phyloP scores from a whole-genome alignment of 2,797 vertebrate genomes.

The Lagodon rhomboides region DNA sequence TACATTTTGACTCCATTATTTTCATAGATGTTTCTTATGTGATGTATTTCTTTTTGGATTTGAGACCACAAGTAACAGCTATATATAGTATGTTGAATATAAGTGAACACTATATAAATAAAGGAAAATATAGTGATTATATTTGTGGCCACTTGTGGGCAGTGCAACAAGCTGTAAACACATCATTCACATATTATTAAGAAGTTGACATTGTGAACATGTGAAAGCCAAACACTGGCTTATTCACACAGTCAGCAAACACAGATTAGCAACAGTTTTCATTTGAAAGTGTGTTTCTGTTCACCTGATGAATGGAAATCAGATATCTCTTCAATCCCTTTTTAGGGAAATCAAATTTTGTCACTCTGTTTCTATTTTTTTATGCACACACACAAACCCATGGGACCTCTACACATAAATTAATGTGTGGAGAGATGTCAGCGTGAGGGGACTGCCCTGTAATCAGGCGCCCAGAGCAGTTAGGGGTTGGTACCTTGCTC shows the following conservation, averaged over 20 bases:
- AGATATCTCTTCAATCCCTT: too few relatives aligned
- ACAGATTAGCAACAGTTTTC: background rate
- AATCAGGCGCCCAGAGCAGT: too few relatives aligned
- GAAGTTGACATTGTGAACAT: background rate
- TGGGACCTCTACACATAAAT: too few relatives aligned
- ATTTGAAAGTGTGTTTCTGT: background rate
- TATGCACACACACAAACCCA: too few relatives aligned
- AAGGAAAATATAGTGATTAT: too few relatives aligned
- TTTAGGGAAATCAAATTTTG: too few relatives aligned
- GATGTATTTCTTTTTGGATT: background rate
- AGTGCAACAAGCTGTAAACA: background rate
- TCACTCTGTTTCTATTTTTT: too few relatives aligned
- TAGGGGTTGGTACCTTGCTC: too few relatives aligned
- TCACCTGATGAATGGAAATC: background rate
- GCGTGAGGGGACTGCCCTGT: too few relatives aligned
- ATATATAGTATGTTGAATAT: background rate
- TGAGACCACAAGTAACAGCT: background rate
- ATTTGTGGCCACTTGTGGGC: background rate
- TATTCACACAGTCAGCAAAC: background rate
- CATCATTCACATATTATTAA: background rate
- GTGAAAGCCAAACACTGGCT: background rate
- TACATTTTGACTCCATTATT: background rate
- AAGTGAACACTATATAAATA: too few relatives aligned
- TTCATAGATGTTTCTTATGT: background rate
- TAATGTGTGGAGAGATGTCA: too few relatives aligned